These are phyloP conservation scores for Ridgeia piscesae DNA, from an alignment of 1,140 invertebrate genomes.

Conservation along the genomic window DNA sequence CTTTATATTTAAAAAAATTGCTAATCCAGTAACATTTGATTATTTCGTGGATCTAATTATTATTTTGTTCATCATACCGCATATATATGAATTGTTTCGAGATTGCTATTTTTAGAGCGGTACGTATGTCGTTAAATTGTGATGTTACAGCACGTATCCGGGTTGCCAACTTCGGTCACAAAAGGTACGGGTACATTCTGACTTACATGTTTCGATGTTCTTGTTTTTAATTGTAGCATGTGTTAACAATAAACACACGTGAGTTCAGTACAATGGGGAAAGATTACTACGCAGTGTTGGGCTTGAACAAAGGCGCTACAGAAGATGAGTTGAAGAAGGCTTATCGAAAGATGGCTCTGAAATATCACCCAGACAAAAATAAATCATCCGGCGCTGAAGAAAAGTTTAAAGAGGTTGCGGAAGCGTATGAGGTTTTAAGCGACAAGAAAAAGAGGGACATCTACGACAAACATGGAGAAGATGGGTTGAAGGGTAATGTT, in stretches of 20 bases:
- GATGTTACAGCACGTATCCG: not conserved
- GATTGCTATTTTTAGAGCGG: too few species aligned
- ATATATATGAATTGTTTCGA: too few species aligned
- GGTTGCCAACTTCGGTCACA: not conserved
- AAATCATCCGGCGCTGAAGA: constrained; percentile 83
- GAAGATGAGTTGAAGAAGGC: constrained; percentile 85
- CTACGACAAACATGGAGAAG: constrained; percentile 97
- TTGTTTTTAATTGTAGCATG: not conserved
- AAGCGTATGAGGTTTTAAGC: constrained; percentile 96
- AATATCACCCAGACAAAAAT: constrained; percentile 99
- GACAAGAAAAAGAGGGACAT: constrained; percentile 92
- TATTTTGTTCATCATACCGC: too few species aligned
- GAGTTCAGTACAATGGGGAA: constrained; percentile 60
- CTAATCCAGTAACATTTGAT: too few species aligned
- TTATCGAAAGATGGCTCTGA: constrained; percentile 94
- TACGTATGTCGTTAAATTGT: not conserved
- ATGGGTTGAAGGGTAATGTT: constrained; percentile 79
- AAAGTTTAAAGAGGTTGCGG: constrained; percentile 94
- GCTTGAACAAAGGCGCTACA: constrained; percentile 78
- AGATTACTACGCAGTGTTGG: constrained; percentile 95
- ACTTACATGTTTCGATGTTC: not conserved
- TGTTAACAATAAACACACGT: not conserved
- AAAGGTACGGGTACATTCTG: not conserved
- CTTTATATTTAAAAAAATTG: too few species aligned
- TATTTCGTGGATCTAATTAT: too few species aligned